phyloP scores from a whole-genome alignment of 92 coral and sea anemone genomes.

The Pocillopora meandrina region DNA sequence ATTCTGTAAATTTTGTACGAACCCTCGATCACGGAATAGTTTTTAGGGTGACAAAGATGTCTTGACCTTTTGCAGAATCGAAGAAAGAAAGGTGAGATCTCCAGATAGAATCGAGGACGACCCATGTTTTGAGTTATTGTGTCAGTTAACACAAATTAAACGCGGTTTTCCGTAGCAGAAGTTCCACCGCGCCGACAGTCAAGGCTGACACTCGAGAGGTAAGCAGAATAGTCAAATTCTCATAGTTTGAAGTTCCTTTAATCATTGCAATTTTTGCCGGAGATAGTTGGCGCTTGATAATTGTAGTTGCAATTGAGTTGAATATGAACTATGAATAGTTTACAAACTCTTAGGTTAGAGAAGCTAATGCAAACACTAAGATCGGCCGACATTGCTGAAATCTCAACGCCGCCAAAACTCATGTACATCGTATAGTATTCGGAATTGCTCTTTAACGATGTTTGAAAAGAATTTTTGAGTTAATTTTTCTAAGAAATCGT shows the following conservation, averaged over 20 bases:
- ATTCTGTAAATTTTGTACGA: conserved; percentile 4
- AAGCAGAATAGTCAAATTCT: background rate
- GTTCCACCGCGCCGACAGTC: background rate
- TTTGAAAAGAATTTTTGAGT: background rate
- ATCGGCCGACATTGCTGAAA: background rate
- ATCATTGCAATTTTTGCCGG: background rate
- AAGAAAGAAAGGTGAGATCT: background rate
- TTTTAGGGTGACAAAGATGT: background rate
- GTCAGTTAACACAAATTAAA: background rate
- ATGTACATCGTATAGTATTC: no score
- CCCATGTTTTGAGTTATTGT: no score
- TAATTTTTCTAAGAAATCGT: background rate
- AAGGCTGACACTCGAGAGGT: background rate
- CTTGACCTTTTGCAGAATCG: background rate
- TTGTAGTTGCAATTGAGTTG: background rate
- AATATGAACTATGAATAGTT: background rate
- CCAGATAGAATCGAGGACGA: no score
- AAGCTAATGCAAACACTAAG: conserved; percentile 23
- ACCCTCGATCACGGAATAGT: background rate
- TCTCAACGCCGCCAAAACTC: no score
- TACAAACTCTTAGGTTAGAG: conserved; percentile 22
- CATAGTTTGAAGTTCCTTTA: background rate
- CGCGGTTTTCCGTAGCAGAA: background rate
- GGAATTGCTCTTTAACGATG: background rate
- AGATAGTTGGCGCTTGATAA: background rate